Percentiles rank a stretch among this genome's conserved stretches.
Evolutionary conservation across 2,888 invertebrate species (phyloP).

Genomic region (Biston betularia): DNA sequence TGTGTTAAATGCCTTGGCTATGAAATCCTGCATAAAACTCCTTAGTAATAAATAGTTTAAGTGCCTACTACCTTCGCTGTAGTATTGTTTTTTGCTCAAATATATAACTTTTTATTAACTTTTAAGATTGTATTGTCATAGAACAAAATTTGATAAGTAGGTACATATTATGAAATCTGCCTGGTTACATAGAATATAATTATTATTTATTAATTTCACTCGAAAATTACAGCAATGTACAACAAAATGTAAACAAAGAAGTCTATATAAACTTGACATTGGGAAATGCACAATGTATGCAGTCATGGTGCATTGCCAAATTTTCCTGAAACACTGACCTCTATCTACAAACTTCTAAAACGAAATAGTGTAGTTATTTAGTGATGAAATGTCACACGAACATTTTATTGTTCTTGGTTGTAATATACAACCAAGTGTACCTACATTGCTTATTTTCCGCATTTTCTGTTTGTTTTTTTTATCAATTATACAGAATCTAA

Average conservation of each 20-base stretch:
- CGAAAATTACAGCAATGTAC: background rate
- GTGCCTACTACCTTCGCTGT: too few relatives aligned
- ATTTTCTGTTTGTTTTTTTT: background rate
- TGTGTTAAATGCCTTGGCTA: too few relatives aligned
- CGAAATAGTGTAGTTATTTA: background rate
- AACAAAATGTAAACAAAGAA: background rate
- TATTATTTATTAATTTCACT: background rate
- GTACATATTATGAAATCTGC: too few relatives aligned
- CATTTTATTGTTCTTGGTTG: background rate
- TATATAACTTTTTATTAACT: too few relatives aligned
- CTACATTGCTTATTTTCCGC: background rate
- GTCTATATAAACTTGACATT: constrained; percentile 4
- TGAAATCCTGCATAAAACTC: too few relatives aligned
- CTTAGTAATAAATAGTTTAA: too few relatives aligned
- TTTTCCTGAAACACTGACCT: constrained; percentile 8
- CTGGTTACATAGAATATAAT: too few relatives aligned
- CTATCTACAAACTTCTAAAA: background rate
- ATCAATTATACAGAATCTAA: background rate
- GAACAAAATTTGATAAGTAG: too few relatives aligned
- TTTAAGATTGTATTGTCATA: too few relatives aligned
- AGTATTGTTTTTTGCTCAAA: too few relatives aligned
- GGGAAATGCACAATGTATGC: background rate
- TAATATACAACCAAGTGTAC: too few relatives aligned
- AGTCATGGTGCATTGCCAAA: constrained; percentile 1
- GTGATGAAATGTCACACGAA: background rate